phyloP scores from a whole-genome alignment of 2,888 invertebrate species.

The Gastracanthus pulcherrimus region DNA sequence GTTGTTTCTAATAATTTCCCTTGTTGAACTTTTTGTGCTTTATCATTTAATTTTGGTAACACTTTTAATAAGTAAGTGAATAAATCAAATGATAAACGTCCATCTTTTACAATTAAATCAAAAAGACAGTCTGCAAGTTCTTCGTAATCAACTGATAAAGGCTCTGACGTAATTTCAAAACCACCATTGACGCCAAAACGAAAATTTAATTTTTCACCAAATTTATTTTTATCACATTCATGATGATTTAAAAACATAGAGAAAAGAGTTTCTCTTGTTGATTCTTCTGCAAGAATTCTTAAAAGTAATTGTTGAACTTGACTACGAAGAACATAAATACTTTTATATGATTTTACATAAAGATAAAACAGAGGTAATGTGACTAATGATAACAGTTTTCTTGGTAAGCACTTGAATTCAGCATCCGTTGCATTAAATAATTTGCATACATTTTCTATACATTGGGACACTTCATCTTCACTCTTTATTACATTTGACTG shows the following conservation, averaged over 20 bases:
- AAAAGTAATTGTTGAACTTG: conserved; percentile 67
- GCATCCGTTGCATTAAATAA: conserved; percentile 71
- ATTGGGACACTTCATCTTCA: conserved; percentile 71
- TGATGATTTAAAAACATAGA: conserved; percentile 65
- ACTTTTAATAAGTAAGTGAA: conserved; percentile 76
- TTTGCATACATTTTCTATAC: conserved; percentile 72
- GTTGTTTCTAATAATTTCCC: conserved; percentile 61
- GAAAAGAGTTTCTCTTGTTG: conserved; percentile 63
- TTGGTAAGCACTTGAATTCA: conserved; percentile 72
- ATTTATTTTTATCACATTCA: conserved; percentile 65
- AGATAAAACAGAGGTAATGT: conserved; percentile 71
- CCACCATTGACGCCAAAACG: conserved; percentile 69
- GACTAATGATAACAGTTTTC: conserved; percentile 65
- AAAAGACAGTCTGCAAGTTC: conserved; percentile 72
- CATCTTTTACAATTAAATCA: conserved; percentile 70
- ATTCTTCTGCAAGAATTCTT: conserved; percentile 63
- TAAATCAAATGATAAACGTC: conserved; percentile 68
- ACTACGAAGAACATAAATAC: conserved; percentile 64
- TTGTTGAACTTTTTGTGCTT: conserved; percentile 14
- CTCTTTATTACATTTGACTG: conserved; percentile 36
- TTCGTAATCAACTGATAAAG: conserved; percentile 65
- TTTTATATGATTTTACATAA: conserved; percentile 64
- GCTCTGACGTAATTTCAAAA: conserved; percentile 65
- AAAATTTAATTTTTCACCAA: conserved; percentile 67
- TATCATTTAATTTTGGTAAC: conserved; percentile 63